Evolutionary conservation across 35 echinoderm and acorn worm species (phyloP).

Genomic region (Acanthaster planci): DNA sequence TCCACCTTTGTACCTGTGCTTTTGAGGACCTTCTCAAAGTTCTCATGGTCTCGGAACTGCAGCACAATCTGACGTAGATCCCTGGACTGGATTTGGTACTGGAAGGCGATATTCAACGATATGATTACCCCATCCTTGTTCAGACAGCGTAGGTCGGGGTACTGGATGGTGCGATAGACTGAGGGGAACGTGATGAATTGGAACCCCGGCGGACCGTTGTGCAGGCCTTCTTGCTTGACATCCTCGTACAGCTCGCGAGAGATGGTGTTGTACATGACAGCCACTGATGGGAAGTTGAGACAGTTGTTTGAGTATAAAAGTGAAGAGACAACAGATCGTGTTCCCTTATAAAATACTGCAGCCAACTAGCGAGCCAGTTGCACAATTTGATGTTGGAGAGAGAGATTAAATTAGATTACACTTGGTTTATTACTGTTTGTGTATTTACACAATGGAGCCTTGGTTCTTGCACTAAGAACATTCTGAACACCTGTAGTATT

Average conservation of each 20-base stretch:
- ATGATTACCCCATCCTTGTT: conserved; percentile 79
- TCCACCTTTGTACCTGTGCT: conserved; percentile 75
- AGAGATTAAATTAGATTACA: neutral
- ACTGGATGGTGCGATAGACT: conserved; percentile 67
- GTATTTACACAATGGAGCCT: too few species aligned
- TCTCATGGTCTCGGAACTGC: conserved; percentile 69
- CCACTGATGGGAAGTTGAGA: conserved; percentile 47
- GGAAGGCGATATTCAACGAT: conserved; percentile 58
- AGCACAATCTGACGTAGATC: conserved; percentile 41
- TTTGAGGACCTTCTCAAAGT: conserved; percentile 49
- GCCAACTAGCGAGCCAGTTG: neutral
- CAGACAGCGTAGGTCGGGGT: conserved; percentile 47
- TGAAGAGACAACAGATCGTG: too few species aligned
- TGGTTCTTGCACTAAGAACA: too few species aligned
- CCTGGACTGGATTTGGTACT: conserved; percentile 41
- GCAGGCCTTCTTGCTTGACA: conserved; percentile 69
- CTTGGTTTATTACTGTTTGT: too few species aligned
- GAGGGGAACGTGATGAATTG: conserved; percentile 68
- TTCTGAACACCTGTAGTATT: too few species aligned
- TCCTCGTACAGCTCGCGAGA: conserved; percentile 42
- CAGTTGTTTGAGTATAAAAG: neutral
- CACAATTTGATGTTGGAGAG: neutral
- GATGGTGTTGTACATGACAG: conserved; percentile 72
- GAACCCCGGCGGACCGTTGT: conserved; percentile 70
- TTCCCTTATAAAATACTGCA: neutral